Conservation (phyloP, 2,888 invertebrate genomes). For the Xylota sylvarum region DNA sequence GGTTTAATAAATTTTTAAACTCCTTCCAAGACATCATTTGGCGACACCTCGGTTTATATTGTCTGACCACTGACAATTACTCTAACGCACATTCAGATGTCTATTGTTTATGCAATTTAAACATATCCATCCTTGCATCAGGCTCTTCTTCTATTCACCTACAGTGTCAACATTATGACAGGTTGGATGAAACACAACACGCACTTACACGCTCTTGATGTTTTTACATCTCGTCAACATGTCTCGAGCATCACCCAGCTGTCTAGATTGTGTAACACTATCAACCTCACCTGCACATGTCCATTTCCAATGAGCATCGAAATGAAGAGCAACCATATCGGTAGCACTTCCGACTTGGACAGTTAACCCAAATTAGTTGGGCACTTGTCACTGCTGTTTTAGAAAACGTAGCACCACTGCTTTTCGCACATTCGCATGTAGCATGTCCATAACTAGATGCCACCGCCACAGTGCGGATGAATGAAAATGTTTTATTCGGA, state of each 20-base stretch:
- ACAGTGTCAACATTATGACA: background rate
- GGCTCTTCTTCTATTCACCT: background rate
- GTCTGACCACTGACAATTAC: no score
- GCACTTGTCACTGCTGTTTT: conserved; percentile 27
- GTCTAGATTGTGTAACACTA: conserved; percentile 30
- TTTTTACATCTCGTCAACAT: background rate
- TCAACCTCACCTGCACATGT: background rate
- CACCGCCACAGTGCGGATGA: conserved; percentile 5
- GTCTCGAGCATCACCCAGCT: background rate
- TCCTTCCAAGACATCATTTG: no score
- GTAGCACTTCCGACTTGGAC: conserved; percentile 57
- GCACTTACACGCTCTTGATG: background rate
- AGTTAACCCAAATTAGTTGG: conserved; percentile 70
- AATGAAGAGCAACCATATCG: conserved; percentile 46
- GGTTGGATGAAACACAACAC: background rate
- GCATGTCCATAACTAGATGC: conserved; percentile 20
- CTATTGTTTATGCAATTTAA: no score
- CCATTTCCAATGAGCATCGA: conserved; percentile 38
- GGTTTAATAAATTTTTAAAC: no score
- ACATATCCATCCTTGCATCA: no score
- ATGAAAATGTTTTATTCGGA: conserved; percentile 54
- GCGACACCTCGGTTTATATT: no score
- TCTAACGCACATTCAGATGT: no score
- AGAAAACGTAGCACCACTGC: conserved; percentile 4
- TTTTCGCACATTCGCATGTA: background rate